Conservation (phyloP, 2,113 vertebrate genomes). For the Poeciliopsis occidentalis region DNA sequence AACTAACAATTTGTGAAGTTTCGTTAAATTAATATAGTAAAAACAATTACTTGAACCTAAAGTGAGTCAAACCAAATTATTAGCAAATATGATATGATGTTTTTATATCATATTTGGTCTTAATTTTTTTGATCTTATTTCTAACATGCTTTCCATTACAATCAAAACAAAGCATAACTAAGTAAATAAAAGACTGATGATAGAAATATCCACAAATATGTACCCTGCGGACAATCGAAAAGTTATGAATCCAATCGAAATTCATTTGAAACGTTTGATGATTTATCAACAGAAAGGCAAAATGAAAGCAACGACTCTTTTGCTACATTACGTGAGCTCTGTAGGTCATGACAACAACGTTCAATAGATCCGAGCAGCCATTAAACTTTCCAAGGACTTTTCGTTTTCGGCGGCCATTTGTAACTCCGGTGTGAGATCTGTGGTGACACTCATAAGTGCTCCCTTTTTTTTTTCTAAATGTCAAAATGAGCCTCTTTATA, state of each 20-base stretch:
- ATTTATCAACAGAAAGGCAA: too few species aligned
- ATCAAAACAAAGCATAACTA: background rate
- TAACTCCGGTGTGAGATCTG: background rate
- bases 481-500: too few species aligned
- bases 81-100: too few species aligned
- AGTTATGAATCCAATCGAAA: background rate
- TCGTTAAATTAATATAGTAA: too few species aligned
- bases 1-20: too few species aligned
- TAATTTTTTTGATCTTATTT: background rate
- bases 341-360: background rate
- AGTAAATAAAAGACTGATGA: background rate
- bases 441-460: slow-evolving; percentile 5
- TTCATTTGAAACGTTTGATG: background rate
- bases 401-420: background rate
- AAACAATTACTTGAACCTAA: too few species aligned
- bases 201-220: background rate
- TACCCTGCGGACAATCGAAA: background rate
- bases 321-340: background rate
- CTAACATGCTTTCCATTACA: background rate
- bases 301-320: background rate
- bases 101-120: too few species aligned
- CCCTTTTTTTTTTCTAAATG: too few species aligned
- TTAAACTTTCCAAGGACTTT: slow-evolving; percentile 5
- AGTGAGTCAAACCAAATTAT: too few species aligned
- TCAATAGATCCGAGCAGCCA: background rate